Evolutionary conservation across 2,113 vertebrate genomes (phyloP).

Genomic region (Gasterosteus nipponicus): DNA sequence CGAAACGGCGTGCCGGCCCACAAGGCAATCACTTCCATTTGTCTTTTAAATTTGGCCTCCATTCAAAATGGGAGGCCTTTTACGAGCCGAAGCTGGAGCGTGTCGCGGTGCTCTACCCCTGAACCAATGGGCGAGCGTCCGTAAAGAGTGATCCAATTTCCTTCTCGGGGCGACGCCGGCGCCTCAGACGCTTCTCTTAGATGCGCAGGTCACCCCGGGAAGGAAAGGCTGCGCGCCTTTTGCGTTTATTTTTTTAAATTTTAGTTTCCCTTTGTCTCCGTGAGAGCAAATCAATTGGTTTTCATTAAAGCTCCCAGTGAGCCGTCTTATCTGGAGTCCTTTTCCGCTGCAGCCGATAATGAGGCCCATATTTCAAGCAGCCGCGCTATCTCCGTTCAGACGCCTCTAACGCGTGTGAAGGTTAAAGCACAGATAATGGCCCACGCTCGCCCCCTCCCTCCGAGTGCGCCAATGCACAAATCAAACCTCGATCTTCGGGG

Average conservation of each 20-base stretch:
- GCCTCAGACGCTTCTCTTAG: constrained; percentile 23
- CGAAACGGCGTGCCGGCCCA: constrained; percentile 61
- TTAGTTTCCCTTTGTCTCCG: constrained; percentile 41
- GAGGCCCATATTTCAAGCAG: constrained; percentile 75
- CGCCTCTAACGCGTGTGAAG: constrained; percentile 73
- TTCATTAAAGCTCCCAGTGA: constrained; percentile 71
- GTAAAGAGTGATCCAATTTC: constrained; percentile 47
- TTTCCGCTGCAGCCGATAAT: constrained; percentile 67
- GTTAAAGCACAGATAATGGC: constrained; percentile 76
- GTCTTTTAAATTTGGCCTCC: constrained; percentile 46
- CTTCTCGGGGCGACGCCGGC: constrained; percentile 10
- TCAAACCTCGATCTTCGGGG: constrained; percentile 68
- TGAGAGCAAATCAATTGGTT: constrained; percentile 75
- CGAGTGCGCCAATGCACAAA: constrained; percentile 57
- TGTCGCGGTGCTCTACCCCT: constrained; percentile 9
- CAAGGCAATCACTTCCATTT: constrained; percentile 57
- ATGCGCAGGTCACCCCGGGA: constrained; percentile 56
- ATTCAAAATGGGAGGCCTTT: constrained; percentile 40
- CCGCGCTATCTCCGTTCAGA: constrained; percentile 55
- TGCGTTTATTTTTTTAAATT: not conserved
- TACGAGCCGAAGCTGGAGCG: constrained; percentile 9
- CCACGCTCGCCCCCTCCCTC: constrained; percentile 39
- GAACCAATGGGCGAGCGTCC: too few relatives aligned
- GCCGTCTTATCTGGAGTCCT: constrained; percentile 65
- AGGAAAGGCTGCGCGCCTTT: constrained; percentile 37